Evolutionary conservation across 2,888 invertebrate genomes (phyloP).

Genomic region (Cryptus armator): DNA sequence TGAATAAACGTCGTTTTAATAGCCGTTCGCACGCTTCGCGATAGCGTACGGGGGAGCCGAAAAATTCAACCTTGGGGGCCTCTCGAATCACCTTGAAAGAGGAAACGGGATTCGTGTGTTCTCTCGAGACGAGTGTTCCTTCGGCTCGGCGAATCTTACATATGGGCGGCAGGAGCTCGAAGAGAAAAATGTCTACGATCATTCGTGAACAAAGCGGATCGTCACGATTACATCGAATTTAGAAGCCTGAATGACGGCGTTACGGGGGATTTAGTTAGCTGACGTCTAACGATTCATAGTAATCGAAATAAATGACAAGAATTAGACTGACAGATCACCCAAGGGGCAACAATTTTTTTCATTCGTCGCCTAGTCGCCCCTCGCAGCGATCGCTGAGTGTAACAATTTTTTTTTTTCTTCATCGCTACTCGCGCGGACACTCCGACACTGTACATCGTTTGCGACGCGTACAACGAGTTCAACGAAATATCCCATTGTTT

Average conservation of each 20-base stretch:
- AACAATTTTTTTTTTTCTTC: constrained; percentile 63
- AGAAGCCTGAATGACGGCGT: constrained; percentile 62
- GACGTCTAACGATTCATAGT: constrained; percentile 72
- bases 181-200: neutral
- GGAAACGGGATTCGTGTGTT: constrained; percentile 64
- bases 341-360: constrained; percentile 78
- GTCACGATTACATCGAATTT: constrained; percentile 75
- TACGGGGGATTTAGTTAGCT: constrained; percentile 73
- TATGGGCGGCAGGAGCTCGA: constrained; percentile 71
- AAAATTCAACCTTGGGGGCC: constrained; percentile 76
- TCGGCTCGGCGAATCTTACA: constrained; percentile 67
- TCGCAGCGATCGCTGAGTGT: constrained; percentile 49
- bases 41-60: constrained; percentile 62
- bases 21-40: constrained; percentile 11
- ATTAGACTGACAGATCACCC: constrained; percentile 78
- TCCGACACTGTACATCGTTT: constrained; percentile 20
- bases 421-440: neutral
- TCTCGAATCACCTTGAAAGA: constrained; percentile 73
- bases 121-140: constrained; percentile 28
- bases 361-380: constrained; percentile 57
- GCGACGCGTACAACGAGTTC: neutral
- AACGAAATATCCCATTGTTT: constrained; percentile 57
- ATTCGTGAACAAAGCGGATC: constrained; percentile 24
- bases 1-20: constrained; percentile 28
- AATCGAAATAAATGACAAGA: constrained; percentile 69